Base-by-base conservation (phyloP, 2,797 vertebrate species). In the Sparus aurata region DNA sequence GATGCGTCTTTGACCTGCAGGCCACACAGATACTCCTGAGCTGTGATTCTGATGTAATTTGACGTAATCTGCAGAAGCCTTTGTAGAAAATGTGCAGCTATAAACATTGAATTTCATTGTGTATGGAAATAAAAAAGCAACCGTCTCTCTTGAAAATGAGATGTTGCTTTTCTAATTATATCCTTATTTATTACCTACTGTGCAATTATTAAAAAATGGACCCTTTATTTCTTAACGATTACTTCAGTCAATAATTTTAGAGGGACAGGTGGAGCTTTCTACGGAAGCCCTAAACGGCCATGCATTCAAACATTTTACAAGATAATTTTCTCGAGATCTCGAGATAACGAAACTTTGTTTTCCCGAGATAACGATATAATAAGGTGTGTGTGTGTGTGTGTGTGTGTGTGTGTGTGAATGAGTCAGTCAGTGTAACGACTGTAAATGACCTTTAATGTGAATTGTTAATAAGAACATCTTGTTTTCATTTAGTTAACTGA, bases 11-110 rank as follows among this genome's bases (percentile, higher is more conserved):
- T 54, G 50, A 50, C 78, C 82, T 68, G 0, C 4, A 69, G 66
- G 84, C 72, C 70, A 77, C 16, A 0, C 18, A 73, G 46, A 55
- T 50, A 50, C 55, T 80, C 60, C 25, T 34, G 41, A 65, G 45
- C 17, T 49, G 12, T 55, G 18, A 23, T 34, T 69, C 41, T 82
- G 80, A 82, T 77, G 70, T 63, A 76, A 80, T 82, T 17, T 70
- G 60, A 68, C 63, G 61, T 69, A 71, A 87, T 60, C 38, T 77
- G 49, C 20, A 43, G 16, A 30, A 72, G 60, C 13, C 22, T 45
- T 45, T 70, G 57, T 12, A 41, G 38, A 15, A 12, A 41, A 22
- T 52, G 49, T 62, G 66, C 52, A 71, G 49, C 57, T 58, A 41
- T 38, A 73, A 11, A 20, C 18, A 34, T 20, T 63, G 2, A 10